A percentile compares a stretch with the other conserved stretches of the same genome.
These are phyloP conservation scores for Drosophila kokeensis DNA, from an alignment of 2,888 invertebrate species.

Conservation along the genomic window DNA sequence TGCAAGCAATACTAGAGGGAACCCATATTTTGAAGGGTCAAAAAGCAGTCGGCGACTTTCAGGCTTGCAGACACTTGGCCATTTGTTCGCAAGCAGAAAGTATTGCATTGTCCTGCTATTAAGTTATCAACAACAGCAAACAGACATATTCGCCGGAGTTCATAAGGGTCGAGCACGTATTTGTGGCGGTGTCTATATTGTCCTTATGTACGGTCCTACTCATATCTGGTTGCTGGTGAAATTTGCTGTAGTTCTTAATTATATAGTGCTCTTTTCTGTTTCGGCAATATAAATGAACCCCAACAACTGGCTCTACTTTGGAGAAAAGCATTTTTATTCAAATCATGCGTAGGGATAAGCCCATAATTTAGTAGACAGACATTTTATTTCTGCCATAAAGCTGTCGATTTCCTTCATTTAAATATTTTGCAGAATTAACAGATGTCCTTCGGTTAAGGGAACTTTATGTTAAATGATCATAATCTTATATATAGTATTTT, in stretches of 20 bases:
- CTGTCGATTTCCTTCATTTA: background rate
- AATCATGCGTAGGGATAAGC: constrained; percentile 60
- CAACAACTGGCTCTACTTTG: constrained; percentile 39
- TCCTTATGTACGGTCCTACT: background rate
- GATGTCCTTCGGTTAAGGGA: background rate
- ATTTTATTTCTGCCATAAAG: background rate
- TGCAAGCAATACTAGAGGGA: constrained; percentile 31
- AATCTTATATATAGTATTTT: background rate
- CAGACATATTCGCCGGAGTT: constrained; percentile 43
- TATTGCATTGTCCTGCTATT: constrained; percentile 68
- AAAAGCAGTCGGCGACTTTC: constrained; percentile 6
- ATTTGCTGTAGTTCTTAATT: constrained; percentile 55
- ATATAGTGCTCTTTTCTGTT: constrained; percentile 46
- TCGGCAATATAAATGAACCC: constrained; percentile 26
- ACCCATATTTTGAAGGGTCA: constrained; percentile 7
- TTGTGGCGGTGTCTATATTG: constrained; percentile 33
- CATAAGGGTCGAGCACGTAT: constrained; percentile 43
- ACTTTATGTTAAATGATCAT: background rate
- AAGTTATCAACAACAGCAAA: constrained; percentile 74
- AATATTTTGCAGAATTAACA: background rate
- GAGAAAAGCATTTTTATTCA: constrained; percentile 57
- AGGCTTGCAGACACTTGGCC: constrained; percentile 37
- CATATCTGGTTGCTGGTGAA: constrained; percentile 55
- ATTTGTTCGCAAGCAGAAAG: constrained; percentile 61
- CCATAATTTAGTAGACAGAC: constrained; percentile 19